A percentile compares a stretch with the other conserved stretches of the same genome.
Evolutionary conservation across 1,140 invertebrate genomes (phyloP).

Genomic region (Bombus terrestris): DNA sequence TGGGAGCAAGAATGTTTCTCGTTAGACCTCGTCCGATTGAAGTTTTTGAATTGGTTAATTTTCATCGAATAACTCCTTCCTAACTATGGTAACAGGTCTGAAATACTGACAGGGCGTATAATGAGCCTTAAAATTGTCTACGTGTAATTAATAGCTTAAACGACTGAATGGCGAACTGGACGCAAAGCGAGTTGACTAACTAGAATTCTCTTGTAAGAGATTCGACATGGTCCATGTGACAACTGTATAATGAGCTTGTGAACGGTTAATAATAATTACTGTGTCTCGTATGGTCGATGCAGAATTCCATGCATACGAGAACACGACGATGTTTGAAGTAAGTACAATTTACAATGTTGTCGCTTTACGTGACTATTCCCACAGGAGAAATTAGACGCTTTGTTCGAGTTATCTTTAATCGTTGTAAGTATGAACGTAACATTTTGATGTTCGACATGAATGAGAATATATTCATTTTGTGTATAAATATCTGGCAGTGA

Average conservation of each 20-base stretch:
- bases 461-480: too few relatives aligned
- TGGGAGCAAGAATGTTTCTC: too few relatives aligned
- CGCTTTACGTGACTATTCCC: neutral
- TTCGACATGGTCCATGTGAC: slow-evolving; percentile 36
- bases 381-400: slow-evolving; percentile 9
- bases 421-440: neutral
- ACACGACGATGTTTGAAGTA: slow-evolving; percentile 18
- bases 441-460: neutral
- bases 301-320: slow-evolving; percentile 1
- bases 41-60: too few relatives aligned
- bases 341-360: slow-evolving; percentile 18
- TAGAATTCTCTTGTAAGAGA: slow-evolving; percentile 38
- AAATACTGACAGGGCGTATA: neutral
- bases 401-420: neutral
- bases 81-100: neutral
- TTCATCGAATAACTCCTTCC: neutral
- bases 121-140: slow-evolving; percentile 31
- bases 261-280: slow-evolving; percentile 57
- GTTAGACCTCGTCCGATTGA: too few relatives aligned
- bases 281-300: neutral
- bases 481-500: too few relatives aligned
- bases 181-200: slow-evolving; percentile 18
- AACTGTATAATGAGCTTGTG: slow-evolving; percentile 53
- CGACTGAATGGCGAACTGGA: slow-evolving; percentile 26
- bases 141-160: slow-evolving; percentile 47